Percentiles rank a stretch among this genome's conserved stretches.
Evolutionary conservation across 2,113 vertebrate species (phyloP).

Genomic region (Phrynocephalus versicolor): DNA sequence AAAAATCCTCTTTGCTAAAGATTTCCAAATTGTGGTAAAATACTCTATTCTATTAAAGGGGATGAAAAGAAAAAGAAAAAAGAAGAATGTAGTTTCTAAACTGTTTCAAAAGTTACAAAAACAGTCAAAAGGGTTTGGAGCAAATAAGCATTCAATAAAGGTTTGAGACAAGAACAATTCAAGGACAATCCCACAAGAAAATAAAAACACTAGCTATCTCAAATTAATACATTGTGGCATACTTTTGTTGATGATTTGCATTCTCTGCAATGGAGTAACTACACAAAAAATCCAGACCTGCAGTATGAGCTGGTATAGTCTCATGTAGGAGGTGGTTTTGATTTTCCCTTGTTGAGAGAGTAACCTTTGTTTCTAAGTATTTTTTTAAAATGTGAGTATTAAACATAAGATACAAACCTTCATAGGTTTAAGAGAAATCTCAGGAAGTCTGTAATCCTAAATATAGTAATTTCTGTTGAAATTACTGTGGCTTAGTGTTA

Average conservation of each 20-base stretch:
- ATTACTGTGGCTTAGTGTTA: not conserved
- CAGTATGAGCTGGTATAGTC: not conserved
- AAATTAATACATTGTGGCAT: no score
- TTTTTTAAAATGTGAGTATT: not conserved
- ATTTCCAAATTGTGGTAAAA: no score
- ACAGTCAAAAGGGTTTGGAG: no score
- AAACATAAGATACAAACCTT: not conserved
- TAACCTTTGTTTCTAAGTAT: not conserved
- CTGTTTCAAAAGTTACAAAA: no score
- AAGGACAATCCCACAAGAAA: no score
- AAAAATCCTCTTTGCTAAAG: no score
- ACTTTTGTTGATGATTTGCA: not conserved
- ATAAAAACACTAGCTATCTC: no score
- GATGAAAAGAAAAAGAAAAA: no score
- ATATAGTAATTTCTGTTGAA: not conserved
- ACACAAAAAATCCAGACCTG: not conserved
- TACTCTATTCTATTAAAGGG: no score
- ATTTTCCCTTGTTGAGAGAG: not conserved
- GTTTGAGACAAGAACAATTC: no score
- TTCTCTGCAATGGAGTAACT: not conserved
- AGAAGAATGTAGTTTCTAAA: no score
- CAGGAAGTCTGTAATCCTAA: not conserved
- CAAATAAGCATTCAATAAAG: no score
- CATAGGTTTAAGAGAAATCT: not conserved
- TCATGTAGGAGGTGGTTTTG: not conserved